phyloP scores from a whole-genome alignment of 2,113 vertebrate species.

The Trochalopteron elliotii region DNA sequence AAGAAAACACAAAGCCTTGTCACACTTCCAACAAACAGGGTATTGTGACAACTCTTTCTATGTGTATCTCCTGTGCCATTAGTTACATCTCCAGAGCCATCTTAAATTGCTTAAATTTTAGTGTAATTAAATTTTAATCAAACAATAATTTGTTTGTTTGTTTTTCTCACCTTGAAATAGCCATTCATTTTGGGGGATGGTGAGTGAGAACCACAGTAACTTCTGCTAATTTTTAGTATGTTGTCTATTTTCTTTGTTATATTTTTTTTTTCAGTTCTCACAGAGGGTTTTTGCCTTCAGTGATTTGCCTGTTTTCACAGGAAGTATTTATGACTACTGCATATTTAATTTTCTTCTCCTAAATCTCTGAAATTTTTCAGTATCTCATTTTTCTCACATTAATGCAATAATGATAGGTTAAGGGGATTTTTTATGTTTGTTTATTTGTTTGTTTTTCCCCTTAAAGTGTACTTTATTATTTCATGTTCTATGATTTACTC shows the following conservation, averaged over 20 bases:
- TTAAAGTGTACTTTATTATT: not conserved
- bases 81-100: not conserved
- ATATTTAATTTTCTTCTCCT: not conserved
- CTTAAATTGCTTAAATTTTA: not conserved
- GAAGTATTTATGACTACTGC: not conserved
- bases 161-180: not conserved
- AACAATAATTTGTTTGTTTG: not conserved
- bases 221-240: not conserved
- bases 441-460: not conserved
- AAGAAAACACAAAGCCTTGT: not conserved
- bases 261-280: not conserved
- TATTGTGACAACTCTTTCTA: not conserved
- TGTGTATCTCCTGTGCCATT: not conserved
- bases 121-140: not conserved
- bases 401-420: not conserved
- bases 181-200: not conserved
- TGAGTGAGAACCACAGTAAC: not conserved
- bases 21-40: not conserved
- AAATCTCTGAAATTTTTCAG: not conserved
- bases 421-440: not conserved
- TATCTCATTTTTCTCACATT: not conserved
- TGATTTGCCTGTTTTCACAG: not conserved
- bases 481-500: not conserved
- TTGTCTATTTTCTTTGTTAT: not conserved
- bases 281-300: fast-evolving